Evolutionary conservation across 2,888 invertebrate genomes (phyloP).

Genomic region (Temnothorax unifasciatus): DNA sequence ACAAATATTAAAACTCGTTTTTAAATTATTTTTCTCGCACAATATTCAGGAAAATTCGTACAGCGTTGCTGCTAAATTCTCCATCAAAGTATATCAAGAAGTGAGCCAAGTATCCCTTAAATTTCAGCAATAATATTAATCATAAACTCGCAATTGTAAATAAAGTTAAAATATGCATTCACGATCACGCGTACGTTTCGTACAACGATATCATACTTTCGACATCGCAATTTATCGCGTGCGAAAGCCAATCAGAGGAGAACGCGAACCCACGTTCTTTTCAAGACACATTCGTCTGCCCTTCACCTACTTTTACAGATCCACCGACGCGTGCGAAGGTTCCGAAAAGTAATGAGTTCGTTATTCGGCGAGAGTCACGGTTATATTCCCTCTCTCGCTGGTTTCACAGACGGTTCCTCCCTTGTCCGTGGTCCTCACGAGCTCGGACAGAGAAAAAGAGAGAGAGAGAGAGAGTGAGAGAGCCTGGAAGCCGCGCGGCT

Average conservation of each 20-base stretch:
- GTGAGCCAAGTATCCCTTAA: neutral
- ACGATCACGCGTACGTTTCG: neutral
- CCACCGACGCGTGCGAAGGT: constrained; percentile 61
- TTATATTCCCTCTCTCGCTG: constrained; percentile 70
- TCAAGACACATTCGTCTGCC: constrained; percentile 59
- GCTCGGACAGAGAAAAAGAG: neutral
- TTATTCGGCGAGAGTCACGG: constrained; percentile 63
- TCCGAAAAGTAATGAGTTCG: constrained; percentile 62
- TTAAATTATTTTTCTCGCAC: neutral
- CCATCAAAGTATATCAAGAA: neutral
- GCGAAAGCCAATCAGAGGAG: constrained; percentile 39
- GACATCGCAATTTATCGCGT: constrained; percentile 60
- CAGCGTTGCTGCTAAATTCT: neutral
- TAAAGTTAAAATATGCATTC: neutral
- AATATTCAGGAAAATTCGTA: neutral
- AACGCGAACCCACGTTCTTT: constrained; percentile 39
- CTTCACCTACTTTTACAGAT: constrained; percentile 71
- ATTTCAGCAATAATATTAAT: neutral
- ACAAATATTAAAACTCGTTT: neutral
- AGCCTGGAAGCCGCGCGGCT: constrained; percentile 72
- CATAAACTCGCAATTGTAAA: neutral
- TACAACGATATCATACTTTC: constrained; percentile 38
- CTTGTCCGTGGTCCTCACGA: constrained; percentile 26
- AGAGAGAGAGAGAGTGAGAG: neutral
- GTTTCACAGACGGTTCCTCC: constrained; percentile 70